Conservation (phyloP, 2,888 invertebrate species). For the Cyrtodaria siliqua region DNA sequence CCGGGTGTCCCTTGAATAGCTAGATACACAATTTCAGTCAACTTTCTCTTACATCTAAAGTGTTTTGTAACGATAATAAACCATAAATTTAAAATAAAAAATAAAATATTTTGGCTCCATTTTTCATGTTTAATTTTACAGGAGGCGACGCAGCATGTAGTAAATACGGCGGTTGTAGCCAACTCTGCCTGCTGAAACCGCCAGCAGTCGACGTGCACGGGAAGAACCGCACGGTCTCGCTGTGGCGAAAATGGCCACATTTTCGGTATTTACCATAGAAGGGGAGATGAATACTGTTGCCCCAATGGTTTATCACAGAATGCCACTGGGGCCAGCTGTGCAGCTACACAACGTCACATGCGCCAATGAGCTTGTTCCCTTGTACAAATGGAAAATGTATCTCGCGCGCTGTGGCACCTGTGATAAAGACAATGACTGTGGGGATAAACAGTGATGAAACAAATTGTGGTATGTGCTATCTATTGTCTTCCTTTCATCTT, state of each 20-base stretch:
- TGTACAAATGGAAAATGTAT: conserved; percentile 76
- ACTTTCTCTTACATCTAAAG: too few relatives aligned
- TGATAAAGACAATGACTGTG: conserved; percentile 76
- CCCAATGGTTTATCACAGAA: conserved; percentile 62
- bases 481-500: too few relatives aligned
- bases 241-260: too few relatives aligned
- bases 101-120: too few relatives aligned
- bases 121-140: too few relatives aligned
- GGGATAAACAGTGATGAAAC: conserved; percentile 89
- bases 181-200: conserved; percentile 93
- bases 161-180: conserved; percentile 88
- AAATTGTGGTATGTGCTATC: conserved; percentile 39
- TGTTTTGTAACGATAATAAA: too few relatives aligned
- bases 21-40: too few relatives aligned
- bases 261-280: conserved; percentile 42
- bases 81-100: too few relatives aligned
- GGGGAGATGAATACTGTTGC: conserved; percentile 72
- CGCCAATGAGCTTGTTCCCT: conserved; percentile 55
- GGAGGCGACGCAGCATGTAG: conserved; percentile 87
- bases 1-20: too few relatives aligned
- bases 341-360: conserved; percentile 9
- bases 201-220: conserved; percentile 20
- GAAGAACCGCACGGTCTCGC: conserved; percentile 87
- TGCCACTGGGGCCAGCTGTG: conserved; percentile 22
- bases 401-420: conserved; percentile 61